A percentile compares a stretch with the other conserved stretches of the same genome.
Evolutionary conservation across 2,888 invertebrate genomes (phyloP).

Genomic region (Anaspis maculata): DNA sequence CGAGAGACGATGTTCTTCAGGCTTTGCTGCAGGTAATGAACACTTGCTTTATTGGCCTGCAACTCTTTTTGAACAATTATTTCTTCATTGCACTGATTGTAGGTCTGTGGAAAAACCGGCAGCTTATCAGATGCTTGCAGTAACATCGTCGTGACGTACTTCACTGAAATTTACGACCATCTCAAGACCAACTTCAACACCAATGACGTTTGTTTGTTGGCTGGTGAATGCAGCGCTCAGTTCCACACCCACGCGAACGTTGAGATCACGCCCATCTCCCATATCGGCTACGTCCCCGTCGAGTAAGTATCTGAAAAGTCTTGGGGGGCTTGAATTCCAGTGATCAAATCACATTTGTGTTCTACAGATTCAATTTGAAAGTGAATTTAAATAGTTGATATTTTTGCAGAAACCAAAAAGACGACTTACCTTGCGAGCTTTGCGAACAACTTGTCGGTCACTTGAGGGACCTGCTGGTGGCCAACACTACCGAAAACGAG

Average conservation of each 20-base stretch:
- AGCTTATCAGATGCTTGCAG: conserved; percentile 75
- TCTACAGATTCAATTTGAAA: no score
- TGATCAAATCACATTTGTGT: no score
- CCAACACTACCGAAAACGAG: conserved; percentile 78
- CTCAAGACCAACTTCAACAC: conserved; percentile 54
- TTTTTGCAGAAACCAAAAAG: conserved; percentile 26
- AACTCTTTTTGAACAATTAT: no score
- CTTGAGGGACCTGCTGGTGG: conserved; percentile 67
- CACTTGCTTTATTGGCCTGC: no score
- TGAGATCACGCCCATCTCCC: conserved; percentile 49
- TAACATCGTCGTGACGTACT: conserved; percentile 63
- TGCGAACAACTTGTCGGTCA: conserved; percentile 77
- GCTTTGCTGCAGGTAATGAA: conserved; percentile 45
- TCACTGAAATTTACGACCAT: conserved; percentile 60
- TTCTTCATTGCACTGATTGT: no score
- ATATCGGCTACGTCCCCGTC: conserved; percentile 49
- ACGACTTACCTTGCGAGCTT: conserved; percentile 73
- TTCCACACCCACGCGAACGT: conserved; percentile 58
- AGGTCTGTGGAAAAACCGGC: conserved; percentile 60
- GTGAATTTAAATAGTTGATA: neutral
- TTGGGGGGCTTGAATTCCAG: no score
- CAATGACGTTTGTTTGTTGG: conserved; percentile 62
- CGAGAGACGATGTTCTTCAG: conserved; percentile 50
- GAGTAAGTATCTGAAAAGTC: no score
- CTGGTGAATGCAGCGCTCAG: conserved; percentile 62